phyloP scores from a whole-genome alignment of 2,797 vertebrate species.

The Trachops cirrhosus region DNA sequence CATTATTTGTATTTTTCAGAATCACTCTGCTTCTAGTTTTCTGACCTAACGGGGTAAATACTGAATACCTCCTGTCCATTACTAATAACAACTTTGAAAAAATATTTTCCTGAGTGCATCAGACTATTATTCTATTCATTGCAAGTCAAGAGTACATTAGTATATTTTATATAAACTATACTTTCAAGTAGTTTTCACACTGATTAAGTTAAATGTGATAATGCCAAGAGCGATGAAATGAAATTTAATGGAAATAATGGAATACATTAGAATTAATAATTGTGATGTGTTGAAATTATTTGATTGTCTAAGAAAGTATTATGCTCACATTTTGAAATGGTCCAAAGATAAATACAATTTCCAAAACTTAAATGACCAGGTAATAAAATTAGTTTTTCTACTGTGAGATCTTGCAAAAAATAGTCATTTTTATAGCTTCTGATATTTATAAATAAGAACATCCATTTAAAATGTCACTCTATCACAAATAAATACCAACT shows the following conservation, averaged over 20 bases:
- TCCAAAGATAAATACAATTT: constrained; percentile 17
- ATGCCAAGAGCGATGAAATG: constrained; percentile 71
- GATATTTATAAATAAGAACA: neutral
- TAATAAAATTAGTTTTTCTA: constrained; percentile 61
- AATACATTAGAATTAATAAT: constrained; percentile 71
- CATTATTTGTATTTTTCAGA: constrained; percentile 21
- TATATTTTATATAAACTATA: constrained; percentile 63
- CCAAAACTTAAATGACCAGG: constrained; percentile 48
- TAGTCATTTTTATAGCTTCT: neutral
- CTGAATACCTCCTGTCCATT: constrained; percentile 9
- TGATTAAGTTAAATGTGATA: constrained; percentile 80
- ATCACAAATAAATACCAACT: neutral
- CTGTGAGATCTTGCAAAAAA: neutral
- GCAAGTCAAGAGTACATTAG: constrained; percentile 70
- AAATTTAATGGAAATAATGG: constrained; percentile 75
- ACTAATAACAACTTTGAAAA: constrained; percentile 43
- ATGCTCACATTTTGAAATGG: constrained; percentile 53
- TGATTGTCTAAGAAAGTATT: constrained; percentile 57
- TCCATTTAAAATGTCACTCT: neutral
- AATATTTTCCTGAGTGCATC: constrained; percentile 63
- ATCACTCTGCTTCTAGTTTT: constrained; percentile 52
- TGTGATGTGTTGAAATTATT: constrained; percentile 65
- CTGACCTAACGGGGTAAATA: neutral
- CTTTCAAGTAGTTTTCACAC: constrained; percentile 71
- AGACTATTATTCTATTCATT: constrained; percentile 72